phyloP scores from a whole-genome alignment of 2,888 invertebrate species.

The Helobdella robusta region DNA sequence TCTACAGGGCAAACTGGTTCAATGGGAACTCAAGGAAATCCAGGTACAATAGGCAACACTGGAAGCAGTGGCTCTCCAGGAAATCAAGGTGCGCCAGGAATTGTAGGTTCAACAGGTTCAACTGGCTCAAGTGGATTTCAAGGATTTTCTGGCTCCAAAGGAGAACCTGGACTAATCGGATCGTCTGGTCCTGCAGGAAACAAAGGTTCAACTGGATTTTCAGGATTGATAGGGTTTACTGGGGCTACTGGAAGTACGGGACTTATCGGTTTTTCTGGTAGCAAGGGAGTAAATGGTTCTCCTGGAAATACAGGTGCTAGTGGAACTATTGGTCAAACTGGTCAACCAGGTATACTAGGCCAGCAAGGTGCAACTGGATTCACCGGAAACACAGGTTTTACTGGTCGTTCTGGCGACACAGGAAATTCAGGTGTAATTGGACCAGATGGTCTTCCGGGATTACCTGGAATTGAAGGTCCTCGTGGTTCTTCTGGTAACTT shows the following conservation, averaged over 20 bases:
- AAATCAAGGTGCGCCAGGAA: not conserved
- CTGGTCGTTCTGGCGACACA: not conserved
- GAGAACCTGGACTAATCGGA: not conserved
- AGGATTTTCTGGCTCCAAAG: not conserved
- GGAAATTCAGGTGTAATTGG: conserved; percentile 25
- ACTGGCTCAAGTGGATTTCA: not conserved
- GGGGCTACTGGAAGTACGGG: conserved; percentile 4
- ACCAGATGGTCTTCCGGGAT: conserved; percentile 22
- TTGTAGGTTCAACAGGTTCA: not conserved
- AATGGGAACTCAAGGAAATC: not conserved
- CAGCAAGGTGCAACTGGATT: conserved; percentile 15
- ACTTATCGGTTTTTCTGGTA: not conserved
- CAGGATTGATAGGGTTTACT: not conserved
- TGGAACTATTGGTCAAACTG: not conserved
- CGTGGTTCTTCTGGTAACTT: conserved; percentile 27
- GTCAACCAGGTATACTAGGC: not conserved
- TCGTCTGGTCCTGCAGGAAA: conserved; percentile 5
- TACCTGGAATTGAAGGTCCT: conserved; percentile 26
- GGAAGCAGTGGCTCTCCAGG: not conserved
- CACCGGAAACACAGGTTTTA: conserved; percentile 23
- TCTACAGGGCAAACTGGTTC: not conserved
- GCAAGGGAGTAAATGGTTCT: not conserved
- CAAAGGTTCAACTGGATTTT: not conserved
- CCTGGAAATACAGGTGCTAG: not conserved
- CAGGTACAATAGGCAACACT: not conserved